Evolutionary conservation across 2,797 vertebrate species (phyloP).

Genomic region (Malacoraja senta): DNA sequence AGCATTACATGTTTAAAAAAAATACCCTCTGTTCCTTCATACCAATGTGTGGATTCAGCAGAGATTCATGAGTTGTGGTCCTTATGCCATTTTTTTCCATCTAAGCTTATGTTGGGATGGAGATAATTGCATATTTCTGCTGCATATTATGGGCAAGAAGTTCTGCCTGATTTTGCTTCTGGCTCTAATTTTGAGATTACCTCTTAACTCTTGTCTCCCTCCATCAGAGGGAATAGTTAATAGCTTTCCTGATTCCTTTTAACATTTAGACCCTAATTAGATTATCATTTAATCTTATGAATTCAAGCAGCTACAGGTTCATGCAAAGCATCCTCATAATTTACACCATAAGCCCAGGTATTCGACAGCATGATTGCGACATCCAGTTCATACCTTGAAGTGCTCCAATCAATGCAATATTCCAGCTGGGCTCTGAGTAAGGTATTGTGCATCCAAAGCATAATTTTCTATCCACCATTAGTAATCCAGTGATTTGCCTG

Average conservation of each 20-base stretch:
- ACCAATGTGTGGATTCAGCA: not conserved
- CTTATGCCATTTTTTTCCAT: not conserved
- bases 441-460: not conserved
- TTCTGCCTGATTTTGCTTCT: not conserved
- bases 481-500: not conserved
- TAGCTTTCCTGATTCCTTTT: not conserved
- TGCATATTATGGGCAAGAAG: not conserved
- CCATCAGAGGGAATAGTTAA: not conserved
- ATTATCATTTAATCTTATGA: not conserved
- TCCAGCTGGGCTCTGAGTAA: not conserved
- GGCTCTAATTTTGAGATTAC: not conserved
- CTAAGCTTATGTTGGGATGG: not conserved
- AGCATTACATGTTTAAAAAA: not conserved
- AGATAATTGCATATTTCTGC: not conserved
- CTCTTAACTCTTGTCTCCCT: too few species aligned
- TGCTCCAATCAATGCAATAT: not conserved
- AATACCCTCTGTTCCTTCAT: not conserved
- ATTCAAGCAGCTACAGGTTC: not conserved
- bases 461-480: not conserved
- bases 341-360: not conserved
- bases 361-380: not conserved
- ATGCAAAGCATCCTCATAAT: not conserved
- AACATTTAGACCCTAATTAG: not conserved
- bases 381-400: not conserved
- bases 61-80: not conserved